Conservation (phyloP, 2,888 invertebrate genomes). For the Rhyacophila evoluta region DNA sequence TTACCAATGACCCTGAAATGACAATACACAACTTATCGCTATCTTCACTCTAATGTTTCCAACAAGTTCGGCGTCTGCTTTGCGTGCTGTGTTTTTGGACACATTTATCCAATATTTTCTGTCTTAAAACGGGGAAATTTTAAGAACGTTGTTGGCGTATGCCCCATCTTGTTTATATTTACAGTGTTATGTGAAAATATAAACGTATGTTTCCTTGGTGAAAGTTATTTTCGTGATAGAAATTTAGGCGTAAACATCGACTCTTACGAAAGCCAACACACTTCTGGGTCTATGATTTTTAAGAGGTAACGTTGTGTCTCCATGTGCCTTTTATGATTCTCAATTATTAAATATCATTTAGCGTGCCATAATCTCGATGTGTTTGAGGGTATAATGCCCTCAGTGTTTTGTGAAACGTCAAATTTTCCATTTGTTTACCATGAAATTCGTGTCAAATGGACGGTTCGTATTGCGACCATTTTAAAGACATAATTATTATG, state of each 20-base stretch:
- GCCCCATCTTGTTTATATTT: slow-evolving; percentile 28
- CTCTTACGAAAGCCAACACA: slow-evolving; percentile 50
- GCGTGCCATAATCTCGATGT: background rate
- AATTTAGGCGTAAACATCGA: slow-evolving; percentile 50
- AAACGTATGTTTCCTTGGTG: slow-evolving; percentile 13
- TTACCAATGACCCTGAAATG: slow-evolving; percentile 48
- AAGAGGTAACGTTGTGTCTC: slow-evolving; percentile 42
- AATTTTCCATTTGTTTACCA: slow-evolving; percentile 48
- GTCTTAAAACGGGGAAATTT: slow-evolving; percentile 41
- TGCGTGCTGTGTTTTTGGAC: slow-evolving; percentile 44
- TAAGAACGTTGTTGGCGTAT: background rate
- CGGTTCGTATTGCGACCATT: slow-evolving; percentile 46
- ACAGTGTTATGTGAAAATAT: slow-evolving; percentile 45
- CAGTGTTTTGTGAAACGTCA: slow-evolving; percentile 34
- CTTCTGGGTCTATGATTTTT: slow-evolving; percentile 50
- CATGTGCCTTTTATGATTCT: slow-evolving; percentile 28
- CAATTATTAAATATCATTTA: background rate
- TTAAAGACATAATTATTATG: slow-evolving; percentile 39
- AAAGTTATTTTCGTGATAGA: slow-evolving; percentile 36
- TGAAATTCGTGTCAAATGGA: slow-evolving; percentile 48
- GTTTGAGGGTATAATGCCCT: background rate
- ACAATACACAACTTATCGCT: slow-evolving; percentile 40
- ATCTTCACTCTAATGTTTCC: slow-evolving; percentile 46
- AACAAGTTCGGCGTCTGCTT: slow-evolving; percentile 51
- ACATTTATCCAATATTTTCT: slow-evolving; percentile 45